Percentiles rank a stretch among this genome's conserved stretches.
phyloP scores from a whole-genome alignment of 1,140 invertebrate genomes.

The Drosophila micromelanica region DNA sequence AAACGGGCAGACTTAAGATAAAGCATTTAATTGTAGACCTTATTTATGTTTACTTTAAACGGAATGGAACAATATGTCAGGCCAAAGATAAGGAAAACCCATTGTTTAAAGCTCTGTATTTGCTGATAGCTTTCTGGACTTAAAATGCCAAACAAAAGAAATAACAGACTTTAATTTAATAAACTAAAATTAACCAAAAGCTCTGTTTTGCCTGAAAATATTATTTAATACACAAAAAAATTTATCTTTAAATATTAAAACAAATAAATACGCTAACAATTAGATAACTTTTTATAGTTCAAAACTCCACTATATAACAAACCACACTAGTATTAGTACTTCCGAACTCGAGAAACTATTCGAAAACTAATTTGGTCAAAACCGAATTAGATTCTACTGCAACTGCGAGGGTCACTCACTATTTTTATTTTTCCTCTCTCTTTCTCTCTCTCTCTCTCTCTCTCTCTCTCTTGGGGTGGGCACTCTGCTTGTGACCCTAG shows the following conservation, averaged over 20 bases:
- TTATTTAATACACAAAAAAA: too few species aligned
- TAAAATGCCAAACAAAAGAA: background rate
- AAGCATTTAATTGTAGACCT: background rate
- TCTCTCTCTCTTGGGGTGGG: background rate
- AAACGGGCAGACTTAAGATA: slow-evolving; percentile 7
- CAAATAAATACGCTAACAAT: too few species aligned
- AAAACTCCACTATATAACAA: too few species aligned
- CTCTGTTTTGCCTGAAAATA: too few species aligned
- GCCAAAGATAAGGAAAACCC: background rate
- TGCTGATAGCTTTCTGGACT: background rate
- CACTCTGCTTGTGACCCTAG: background rate
- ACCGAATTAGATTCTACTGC: slow-evolving; percentile 47
- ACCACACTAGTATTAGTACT: too few species aligned
- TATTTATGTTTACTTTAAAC: slow-evolving; percentile 2
- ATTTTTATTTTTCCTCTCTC: too few species aligned
- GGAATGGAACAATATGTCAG: slow-evolving; percentile 9
- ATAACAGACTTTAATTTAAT: background rate
- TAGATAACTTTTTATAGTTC: too few species aligned
- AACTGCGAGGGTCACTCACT: slow-evolving; percentile 50
- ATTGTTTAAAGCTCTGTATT: background rate
- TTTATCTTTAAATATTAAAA: too few species aligned
- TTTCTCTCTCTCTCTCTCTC: too few species aligned
- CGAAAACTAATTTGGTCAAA: slow-evolving; percentile 59
- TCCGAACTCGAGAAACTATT: slow-evolving; percentile 51
- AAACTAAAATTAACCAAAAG: background rate